Evolutionary conservation across 2,797 vertebrate species (phyloP).

Genomic region (Periparus ater): DNA sequence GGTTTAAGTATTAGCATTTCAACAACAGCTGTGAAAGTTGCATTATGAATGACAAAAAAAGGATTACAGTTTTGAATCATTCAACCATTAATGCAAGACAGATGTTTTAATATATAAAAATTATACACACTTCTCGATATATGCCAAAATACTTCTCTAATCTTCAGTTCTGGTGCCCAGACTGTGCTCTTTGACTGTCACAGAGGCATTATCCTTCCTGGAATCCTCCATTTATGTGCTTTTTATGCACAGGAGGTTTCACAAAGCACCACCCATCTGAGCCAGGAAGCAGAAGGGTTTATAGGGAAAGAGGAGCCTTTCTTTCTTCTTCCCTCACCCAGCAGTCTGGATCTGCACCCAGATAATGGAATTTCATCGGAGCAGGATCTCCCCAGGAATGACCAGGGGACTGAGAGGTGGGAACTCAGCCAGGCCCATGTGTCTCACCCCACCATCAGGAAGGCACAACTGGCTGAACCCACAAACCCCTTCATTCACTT

Average conservation of each 20-base stretch:
- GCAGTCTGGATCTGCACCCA: neutral
- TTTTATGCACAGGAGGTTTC: neutral
- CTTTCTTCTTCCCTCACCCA: neutral
- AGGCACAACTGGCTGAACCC: neutral
- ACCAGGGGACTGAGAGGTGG: neutral
- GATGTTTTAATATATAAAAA: neutral
- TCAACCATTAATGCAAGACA: neutral
- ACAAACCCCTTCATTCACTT: rapidly evolving
- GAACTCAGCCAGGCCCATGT: rapidly evolving
- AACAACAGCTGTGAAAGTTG: neutral
- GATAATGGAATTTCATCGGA: neutral
- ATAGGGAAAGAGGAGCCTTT: neutral
- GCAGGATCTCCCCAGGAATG: rapidly evolving
- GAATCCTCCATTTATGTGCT: neutral
- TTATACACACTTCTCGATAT: neutral
- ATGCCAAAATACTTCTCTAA: neutral
- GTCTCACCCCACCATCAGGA: neutral
- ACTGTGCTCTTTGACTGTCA: neutral
- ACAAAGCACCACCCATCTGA: rapidly evolving
- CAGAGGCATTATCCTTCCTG: neutral
- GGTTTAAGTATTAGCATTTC: neutral
- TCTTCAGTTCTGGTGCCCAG: neutral
- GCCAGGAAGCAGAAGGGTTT: neutral
- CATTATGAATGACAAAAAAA: neutral
- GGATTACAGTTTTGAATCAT: neutral